A percentile compares a stretch with the other conserved stretches of the same genome.
Evolutionary conservation across 1,140 invertebrate species (phyloP).

Genomic region (Oscheius sp.): DNA sequence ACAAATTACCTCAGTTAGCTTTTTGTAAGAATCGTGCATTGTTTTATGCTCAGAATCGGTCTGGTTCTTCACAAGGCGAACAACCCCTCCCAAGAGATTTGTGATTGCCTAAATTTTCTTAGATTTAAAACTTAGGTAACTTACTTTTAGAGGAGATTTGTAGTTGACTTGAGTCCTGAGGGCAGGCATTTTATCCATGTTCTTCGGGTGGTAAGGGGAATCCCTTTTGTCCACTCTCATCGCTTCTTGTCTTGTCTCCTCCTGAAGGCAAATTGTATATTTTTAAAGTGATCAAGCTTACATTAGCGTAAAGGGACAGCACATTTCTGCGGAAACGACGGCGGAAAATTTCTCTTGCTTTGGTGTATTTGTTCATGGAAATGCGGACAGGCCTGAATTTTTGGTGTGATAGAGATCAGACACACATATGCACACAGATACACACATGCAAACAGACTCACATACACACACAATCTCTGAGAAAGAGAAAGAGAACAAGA

Average conservation of each 20-base stretch:
- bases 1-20: conserved; percentile 8
- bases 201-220: neutral
- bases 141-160: conserved; percentile 7
- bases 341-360: neutral
- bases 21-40: neutral
- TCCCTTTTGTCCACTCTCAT: conserved; percentile 14
- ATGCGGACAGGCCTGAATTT: neutral
- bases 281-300: neutral
- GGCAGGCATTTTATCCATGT: neutral
- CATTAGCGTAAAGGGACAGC: conserved; percentile 29
- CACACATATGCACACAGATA: too few relatives aligned
- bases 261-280: neutral
- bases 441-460: too few relatives aligned
- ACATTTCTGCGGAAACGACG: conserved; percentile 28
- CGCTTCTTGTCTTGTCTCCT: conserved; percentile 15
- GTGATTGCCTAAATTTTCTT: neutral
- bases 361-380: neutral
- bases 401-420: too few relatives aligned
- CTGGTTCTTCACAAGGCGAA: neutral
- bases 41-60: neutral
- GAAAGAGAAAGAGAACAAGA: too few relatives aligned
- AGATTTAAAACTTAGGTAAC: neutral
- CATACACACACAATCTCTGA: too few relatives aligned
- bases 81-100: neutral
- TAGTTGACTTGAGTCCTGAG: neutral